A percentile compares a stretch with the other conserved stretches of the same genome.
Evolutionary conservation across 2,797 vertebrate species (phyloP).

Genomic region (Sebastes matsubarae): DNA sequence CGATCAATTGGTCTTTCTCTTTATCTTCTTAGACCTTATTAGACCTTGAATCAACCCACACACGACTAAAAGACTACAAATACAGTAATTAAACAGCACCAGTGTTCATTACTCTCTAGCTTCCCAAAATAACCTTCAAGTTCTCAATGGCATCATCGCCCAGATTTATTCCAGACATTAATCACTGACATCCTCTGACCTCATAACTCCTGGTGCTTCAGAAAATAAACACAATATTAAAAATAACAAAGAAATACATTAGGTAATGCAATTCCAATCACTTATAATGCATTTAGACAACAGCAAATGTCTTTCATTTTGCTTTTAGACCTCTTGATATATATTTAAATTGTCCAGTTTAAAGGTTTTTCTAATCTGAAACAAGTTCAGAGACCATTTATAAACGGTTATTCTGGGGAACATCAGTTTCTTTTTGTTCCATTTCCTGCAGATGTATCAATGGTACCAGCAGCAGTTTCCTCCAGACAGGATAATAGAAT

Average conservation of each 20-base stretch:
- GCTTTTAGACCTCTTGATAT: not conserved
- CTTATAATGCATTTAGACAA: not conserved
- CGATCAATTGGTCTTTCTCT: constrained; percentile 13
- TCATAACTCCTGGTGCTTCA: not conserved
- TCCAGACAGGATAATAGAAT: not conserved
- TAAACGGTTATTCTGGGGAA: not conserved
- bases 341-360: not conserved
- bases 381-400: not conserved
- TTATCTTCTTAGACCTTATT: not conserved
- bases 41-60: not conserved
- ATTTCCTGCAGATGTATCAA: not conserved
- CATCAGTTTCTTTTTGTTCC: not conserved
- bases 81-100: not conserved
- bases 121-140: not conserved
- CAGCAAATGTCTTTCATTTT: not conserved
- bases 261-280: not conserved
- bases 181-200: not conserved
- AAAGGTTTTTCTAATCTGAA: not conserved
- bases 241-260: not conserved
- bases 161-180: not conserved
- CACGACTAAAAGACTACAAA: not conserved
- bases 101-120: not conserved
- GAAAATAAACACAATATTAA: not conserved
- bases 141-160: not conserved
- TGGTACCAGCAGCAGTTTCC: not conserved